Percentiles rank a stretch among this genome's conserved stretches.
phyloP scores from a whole-genome alignment of 2,113 vertebrate species.

The Pheucticus melanocephalus region DNA sequence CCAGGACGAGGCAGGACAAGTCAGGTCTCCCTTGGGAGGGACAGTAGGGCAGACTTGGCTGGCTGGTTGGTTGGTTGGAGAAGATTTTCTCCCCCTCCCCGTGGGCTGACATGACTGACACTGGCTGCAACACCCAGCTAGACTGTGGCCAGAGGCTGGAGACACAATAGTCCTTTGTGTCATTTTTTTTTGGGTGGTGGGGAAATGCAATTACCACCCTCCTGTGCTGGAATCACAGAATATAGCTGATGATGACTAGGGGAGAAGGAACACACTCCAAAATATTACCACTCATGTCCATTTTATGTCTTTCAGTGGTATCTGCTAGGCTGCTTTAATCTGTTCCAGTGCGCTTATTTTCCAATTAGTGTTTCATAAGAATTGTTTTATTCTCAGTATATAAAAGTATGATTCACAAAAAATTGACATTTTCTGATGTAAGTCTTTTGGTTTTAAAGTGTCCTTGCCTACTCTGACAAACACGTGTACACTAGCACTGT shows the following conservation, averaged over 20 bases:
- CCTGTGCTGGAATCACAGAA: neutral
- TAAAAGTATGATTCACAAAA: neutral
- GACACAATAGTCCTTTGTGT: neutral
- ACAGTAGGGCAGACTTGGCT: neutral
- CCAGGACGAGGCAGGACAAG: neutral
- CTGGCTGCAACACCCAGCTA: rapidly evolving
- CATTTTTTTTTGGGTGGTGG: too few species aligned
- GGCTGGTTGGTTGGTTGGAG: rapidly evolving
- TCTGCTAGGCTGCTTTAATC: neutral
- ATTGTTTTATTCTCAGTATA: neutral
- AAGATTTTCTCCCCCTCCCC: neutral
- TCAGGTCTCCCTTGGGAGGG: neutral
- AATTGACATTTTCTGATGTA: neutral
- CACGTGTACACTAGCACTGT: neutral
- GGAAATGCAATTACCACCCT: rapidly evolving
- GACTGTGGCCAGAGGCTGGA: rapidly evolving
- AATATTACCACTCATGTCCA: neutral
- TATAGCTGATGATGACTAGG: rapidly evolving
- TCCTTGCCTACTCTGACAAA: neutral
- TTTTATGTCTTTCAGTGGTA: neutral
- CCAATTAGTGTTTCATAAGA: neutral
- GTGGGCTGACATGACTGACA: rapidly evolving
- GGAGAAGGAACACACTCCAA: neutral
- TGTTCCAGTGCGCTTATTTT: neutral
- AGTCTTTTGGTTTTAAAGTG: neutral